Evolutionary conservation across 2,797 vertebrate species (phyloP), one percentile per base, ranked within the genome.

Genomic region (Crotalus adamanteus): DNA sequence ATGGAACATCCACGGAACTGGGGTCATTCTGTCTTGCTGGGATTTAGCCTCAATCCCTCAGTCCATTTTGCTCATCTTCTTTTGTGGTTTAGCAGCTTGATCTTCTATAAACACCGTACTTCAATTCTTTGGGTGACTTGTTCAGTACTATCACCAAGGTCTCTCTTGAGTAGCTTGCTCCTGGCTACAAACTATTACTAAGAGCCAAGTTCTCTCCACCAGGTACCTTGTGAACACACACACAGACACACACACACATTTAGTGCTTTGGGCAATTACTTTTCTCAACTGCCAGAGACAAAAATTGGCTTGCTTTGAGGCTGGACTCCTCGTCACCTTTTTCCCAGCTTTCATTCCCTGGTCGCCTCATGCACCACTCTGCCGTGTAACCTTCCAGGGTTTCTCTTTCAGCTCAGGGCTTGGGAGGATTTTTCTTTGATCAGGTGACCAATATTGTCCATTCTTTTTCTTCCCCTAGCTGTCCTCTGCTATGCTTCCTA

Each of bases 341-440:
- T 37, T 37, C 4, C n/a, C 65, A 37, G 6, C 65, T 31, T 73
- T 37, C 65, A 31, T 69, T 69, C n/a, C 65, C n/a, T 5, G 5
- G 13, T 69, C 2, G 1, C n/a, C 12, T n/a, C 1, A 1, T 2
- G 28, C n/a, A 3, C 26, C 28, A 0, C 28, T 13, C 63, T 13
- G 28, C 4, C 12, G 2, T n/a, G 28, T n/a, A n/a, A 13, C 28
- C 65, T 31, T n/a, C 65, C n/a, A 69, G 65, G 5, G 6, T 37
- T 18, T 31, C 28, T 65, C 13, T 69, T 69, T 73, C n/a, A 37
- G 6, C 18, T 73, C 13, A 18, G 65, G 65, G n/a, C n/a, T 73
- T 31, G n/a, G n/a, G 65, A 37, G 65, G 65, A 73, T 2, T 73
- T 31, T 73, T 31, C 65, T 73, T 5, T 7, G 6, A 6, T 31